Evolutionary conservation across 2,888 invertebrate genomes (phyloP).

Genomic region (Volucella zonaria): DNA sequence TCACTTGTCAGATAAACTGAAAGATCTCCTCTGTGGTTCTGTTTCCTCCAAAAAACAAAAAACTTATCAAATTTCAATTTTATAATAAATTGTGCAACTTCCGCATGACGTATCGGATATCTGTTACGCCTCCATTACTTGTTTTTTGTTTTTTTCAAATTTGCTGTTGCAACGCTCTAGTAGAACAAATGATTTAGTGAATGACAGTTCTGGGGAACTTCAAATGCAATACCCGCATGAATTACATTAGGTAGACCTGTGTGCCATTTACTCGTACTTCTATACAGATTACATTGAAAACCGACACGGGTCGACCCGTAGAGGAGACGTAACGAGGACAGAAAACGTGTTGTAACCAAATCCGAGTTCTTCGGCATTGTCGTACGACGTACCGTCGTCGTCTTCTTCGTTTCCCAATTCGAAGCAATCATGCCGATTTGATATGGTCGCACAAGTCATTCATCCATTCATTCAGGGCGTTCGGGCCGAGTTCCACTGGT

Average conservation of each 20-base stretch:
- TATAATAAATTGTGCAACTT: constrained; percentile 59
- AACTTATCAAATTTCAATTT: constrained; percentile 38
- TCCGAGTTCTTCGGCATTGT: constrained; percentile 46
- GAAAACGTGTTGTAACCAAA: constrained; percentile 59
- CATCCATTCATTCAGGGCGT: constrained; percentile 36
- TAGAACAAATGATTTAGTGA: constrained; percentile 24
- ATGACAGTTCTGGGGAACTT: constrained; percentile 52
- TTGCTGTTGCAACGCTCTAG: constrained; percentile 18
- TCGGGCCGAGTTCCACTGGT: not conserved
- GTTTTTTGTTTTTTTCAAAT: constrained; percentile 12
- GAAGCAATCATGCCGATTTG: constrained; percentile 66
- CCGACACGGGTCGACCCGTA: too few relatives aligned
- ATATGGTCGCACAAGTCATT: constrained; percentile 64
- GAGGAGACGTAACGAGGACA: not conserved
- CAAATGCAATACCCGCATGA: constrained; percentile 24
- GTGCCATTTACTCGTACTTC: constrained; percentile 59
- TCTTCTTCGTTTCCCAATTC: constrained; percentile 38
- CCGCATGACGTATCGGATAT: constrained; percentile 53
- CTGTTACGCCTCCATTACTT: constrained; percentile 43
- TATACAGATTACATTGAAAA: constrained; percentile 14
- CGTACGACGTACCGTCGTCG: not conserved
- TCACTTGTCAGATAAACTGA: constrained; percentile 6
- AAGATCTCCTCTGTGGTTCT: not conserved
- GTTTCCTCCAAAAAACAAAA: not conserved
- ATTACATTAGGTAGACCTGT: not conserved